A percentile compares a stretch with the other conserved stretches of the same genome.
Conservation (phyloP, 1,140 invertebrate species). For the Coenobita brevimanus region DNA sequence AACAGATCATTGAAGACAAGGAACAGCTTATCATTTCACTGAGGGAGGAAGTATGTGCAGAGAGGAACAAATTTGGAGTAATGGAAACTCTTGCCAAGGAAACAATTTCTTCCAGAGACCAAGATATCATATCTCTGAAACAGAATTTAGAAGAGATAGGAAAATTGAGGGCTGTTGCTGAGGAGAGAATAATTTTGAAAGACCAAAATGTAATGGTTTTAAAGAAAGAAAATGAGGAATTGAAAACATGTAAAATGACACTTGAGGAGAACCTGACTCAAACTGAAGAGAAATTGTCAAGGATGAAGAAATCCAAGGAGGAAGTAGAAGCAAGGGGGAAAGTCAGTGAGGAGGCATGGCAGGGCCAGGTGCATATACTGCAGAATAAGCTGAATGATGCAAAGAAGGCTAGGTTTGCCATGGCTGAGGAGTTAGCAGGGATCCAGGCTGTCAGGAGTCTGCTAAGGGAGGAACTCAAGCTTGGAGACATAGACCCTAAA, state of each 20-base stretch:
- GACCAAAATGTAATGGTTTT: background rate
- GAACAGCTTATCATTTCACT: too few species aligned
- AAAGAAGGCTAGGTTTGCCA: background rate
- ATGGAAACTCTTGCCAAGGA: too few species aligned
- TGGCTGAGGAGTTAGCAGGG: background rate
- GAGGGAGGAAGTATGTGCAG: too few species aligned
- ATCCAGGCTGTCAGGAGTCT: background rate
- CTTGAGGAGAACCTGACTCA: background rate
- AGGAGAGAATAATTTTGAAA: background rate
- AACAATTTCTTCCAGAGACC: too few species aligned
- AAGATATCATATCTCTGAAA: too few species aligned
- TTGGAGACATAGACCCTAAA: background rate
- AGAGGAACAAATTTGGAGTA: too few species aligned
- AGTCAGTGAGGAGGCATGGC: background rate
- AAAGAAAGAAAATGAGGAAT: background rate
- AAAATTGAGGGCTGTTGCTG: background rate
- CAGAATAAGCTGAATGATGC: background rate
- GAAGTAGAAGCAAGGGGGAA: too few species aligned
- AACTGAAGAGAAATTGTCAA: background rate
- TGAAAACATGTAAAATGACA: background rate
- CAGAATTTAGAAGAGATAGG: background rate
- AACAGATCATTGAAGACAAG: too few species aligned
- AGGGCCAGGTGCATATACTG: background rate
- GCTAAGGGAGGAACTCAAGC: background rate
- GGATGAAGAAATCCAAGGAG: too few species aligned